Evolutionary conservation across 2,113 vertebrate genomes (phyloP).

Genomic region (Orthonyx spaldingii): DNA sequence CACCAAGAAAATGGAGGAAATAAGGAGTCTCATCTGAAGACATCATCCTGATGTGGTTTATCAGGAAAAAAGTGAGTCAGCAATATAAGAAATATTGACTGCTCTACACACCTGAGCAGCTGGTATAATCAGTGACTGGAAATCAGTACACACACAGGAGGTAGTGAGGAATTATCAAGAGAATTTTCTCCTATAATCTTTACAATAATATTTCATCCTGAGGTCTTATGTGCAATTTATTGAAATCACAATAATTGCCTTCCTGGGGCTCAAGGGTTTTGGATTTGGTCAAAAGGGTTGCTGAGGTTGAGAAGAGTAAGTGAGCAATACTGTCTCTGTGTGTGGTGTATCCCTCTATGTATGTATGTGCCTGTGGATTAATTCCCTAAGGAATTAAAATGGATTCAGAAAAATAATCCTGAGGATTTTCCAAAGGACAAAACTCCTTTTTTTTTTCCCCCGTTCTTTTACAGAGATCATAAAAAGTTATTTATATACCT

Average conservation of each 20-base stretch:
- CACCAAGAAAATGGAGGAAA: background rate
- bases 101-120: background rate
- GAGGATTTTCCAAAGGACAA: background rate
- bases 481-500: background rate
- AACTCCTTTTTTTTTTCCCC: background rate
- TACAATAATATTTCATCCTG: background rate
- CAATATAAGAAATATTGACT: background rate
- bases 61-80: background rate
- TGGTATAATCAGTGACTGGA: background rate
- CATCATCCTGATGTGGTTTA: background rate
- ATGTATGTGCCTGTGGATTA: background rate
- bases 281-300: background rate
- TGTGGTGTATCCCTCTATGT: background rate
- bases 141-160: background rate
- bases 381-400: background rate
- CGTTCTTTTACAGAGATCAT: background rate
- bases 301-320: background rate
- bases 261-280: background rate
- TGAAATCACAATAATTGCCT: background rate
- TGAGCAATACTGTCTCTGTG: background rate
- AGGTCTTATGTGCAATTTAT: background rate
- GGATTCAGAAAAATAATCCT: background rate
- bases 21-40: background rate
- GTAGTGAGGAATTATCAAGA: background rate
- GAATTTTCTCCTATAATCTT: background rate